Percentiles rank a stretch among this genome's conserved stretches.
These are phyloP conservation scores for Eristalis arbustorum DNA, from an alignment of 2,888 invertebrate genomes.

Conservation along the genomic window DNA sequence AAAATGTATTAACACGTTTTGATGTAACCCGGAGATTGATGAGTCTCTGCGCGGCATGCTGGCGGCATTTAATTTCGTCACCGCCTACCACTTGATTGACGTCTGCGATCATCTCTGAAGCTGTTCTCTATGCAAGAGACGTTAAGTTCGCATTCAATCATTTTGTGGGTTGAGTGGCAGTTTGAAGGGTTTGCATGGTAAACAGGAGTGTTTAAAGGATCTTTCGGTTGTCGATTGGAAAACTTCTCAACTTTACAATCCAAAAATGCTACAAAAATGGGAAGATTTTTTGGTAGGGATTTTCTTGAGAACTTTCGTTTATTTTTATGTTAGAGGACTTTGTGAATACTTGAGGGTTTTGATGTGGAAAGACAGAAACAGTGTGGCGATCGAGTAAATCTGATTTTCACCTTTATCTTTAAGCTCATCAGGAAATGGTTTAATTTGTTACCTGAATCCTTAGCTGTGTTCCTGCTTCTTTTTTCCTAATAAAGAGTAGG, in stretches of 20 bases:
- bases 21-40: neutral
- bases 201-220: neutral
- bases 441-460: too few relatives aligned
- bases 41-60: neutral
- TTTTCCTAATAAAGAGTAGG: too few relatives aligned
- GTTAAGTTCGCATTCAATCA: neutral
- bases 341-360: too few relatives aligned
- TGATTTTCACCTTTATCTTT: too few relatives aligned
- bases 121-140: neutral
- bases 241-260: neutral
- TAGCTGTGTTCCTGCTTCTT: too few relatives aligned
- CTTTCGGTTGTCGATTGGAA: neutral
- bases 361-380: too few relatives aligned
- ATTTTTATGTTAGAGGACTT: too few relatives aligned
- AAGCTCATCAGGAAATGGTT: too few relatives aligned
- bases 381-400: too few relatives aligned
- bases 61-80: neutral
- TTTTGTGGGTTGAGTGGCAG: neutral
- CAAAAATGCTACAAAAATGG: too few relatives aligned
- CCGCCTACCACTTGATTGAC: neutral
- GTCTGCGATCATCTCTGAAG: neutral
- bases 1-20: slow-evolving; percentile 32
- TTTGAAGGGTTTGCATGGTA: neutral
- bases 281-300: too few relatives aligned
- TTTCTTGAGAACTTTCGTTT: too few relatives aligned